These are phyloP conservation scores for Cricetomys ansorgei DNA, from an alignment of 2,113 vertebrate genomes.

Conservation along the genomic window DNA sequence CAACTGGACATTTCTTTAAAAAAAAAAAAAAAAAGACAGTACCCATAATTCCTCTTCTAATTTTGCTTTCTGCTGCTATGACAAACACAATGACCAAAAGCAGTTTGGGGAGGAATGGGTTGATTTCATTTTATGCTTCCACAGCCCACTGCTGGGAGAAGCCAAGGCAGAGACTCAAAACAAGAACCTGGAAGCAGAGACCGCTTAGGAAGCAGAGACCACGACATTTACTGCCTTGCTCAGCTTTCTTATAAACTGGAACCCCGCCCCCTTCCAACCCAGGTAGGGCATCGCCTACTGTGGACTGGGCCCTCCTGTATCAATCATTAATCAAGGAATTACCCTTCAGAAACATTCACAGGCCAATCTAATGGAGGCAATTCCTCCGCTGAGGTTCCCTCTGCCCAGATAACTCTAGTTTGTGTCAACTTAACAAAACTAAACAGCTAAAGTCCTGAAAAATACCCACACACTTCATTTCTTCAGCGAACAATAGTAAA, in stretches of 20 bases:
- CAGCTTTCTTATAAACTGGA: neutral
- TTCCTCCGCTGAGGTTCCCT: neutral
- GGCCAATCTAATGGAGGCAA: neutral
- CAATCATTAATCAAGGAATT: neutral
- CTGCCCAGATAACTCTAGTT: neutral
- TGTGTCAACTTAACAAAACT: neutral
- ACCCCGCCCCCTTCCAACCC: neutral
- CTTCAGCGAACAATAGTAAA: neutral
- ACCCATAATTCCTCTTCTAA: neutral
- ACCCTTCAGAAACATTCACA: neutral
- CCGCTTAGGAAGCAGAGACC: neutral
- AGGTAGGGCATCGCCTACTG: neutral
- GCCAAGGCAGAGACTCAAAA: neutral
- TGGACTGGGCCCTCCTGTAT: neutral
- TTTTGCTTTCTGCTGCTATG: neutral
- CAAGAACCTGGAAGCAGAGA: neutral
- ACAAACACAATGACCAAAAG: neutral
- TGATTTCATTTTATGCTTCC: neutral
- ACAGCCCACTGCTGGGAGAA: neutral
- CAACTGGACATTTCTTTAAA: constrained; percentile 27
- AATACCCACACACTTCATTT: neutral
- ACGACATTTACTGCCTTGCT: neutral
- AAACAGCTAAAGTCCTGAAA: constrained; percentile 52
- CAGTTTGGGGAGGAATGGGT: neutral
- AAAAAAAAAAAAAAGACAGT: neutral